Conservation (phyloP, 2,113 vertebrate genomes). For the Coryphaenoides rupestris region DNA sequence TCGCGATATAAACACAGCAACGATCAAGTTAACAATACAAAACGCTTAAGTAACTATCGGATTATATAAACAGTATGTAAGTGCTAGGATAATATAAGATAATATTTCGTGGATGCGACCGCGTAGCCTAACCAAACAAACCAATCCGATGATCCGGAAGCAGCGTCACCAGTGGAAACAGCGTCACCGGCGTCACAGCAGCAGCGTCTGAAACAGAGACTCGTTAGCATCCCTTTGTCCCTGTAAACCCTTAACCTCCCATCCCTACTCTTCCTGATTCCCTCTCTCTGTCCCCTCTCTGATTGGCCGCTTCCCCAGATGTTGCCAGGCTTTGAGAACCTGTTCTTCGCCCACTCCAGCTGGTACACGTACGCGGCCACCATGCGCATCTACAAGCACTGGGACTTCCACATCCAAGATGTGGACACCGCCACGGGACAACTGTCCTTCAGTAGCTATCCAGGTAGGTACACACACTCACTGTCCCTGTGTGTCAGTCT, state of each 20-base stretch:
- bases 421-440: constrained; percentile 73
- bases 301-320: constrained; percentile 65
- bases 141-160: too few relatives aligned
- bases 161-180: too few relatives aligned
- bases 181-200: too few relatives aligned
- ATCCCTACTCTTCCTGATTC: not conserved
- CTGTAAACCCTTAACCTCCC: not conserved
- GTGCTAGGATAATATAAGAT: too few relatives aligned
- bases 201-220: too few relatives aligned
- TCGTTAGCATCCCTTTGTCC: not conserved
- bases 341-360: constrained; percentile 89
- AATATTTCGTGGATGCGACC: too few relatives aligned
- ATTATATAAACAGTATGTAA: too few relatives aligned
- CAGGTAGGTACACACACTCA: constrained; percentile 72
- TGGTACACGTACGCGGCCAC: constrained; percentile 91
- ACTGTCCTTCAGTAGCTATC: constrained; percentile 92
- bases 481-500: too few relatives aligned
- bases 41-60: too few relatives aligned
- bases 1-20: too few relatives aligned
- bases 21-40: too few relatives aligned
- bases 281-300: not conserved
- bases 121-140: too few relatives aligned
- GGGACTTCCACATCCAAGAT: constrained; percentile 83
- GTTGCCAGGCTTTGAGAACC: constrained; percentile 89
- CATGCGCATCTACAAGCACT: constrained; percentile 90